Percentiles rank a stretch among this genome's conserved stretches.
Evolutionary conservation across 2,888 invertebrate species (phyloP).

Genomic region (Smittia aterrima): DNA sequence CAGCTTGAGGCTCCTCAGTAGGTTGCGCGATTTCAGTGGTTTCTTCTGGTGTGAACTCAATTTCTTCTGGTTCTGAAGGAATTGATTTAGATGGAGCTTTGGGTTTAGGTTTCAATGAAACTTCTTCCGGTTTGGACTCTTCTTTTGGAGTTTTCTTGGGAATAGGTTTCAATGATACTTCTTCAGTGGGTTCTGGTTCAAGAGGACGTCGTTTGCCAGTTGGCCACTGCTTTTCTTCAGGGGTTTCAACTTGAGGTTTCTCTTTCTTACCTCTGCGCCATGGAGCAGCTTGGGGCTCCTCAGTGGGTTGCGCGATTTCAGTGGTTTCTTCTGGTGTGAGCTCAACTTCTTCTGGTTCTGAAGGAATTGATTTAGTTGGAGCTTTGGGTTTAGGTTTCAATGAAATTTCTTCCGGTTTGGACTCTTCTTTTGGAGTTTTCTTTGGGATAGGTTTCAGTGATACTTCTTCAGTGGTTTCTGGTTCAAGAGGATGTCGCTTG

Average conservation of each 20-base stretch:
- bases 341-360: constrained; percentile 46
- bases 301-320: constrained; percentile 44
- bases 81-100: constrained; percentile 58
- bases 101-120: constrained; percentile 57
- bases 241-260: constrained; percentile 46
- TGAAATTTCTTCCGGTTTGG: constrained; percentile 51
- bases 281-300: constrained; percentile 45
- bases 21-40: constrained; percentile 41
- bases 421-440: constrained; percentile 48
- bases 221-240: constrained; percentile 55
- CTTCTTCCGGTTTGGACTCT: constrained; percentile 53
- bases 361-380: constrained; percentile 50
- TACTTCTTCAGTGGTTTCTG: constrained; percentile 54
- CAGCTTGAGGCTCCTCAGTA: constrained; percentile 44
- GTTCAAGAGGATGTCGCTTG: constrained; percentile 50
- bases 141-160: constrained; percentile 50
- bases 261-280: constrained; percentile 54
- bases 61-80: constrained; percentile 54
- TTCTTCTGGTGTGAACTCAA: constrained; percentile 47
- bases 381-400: constrained; percentile 49
- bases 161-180: constrained; percentile 60
- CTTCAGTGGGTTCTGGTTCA: constrained; percentile 59
- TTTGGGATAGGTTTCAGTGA: constrained; percentile 56
- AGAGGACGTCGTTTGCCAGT: constrained; percentile 50
- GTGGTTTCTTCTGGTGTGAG: constrained; percentile 43